Evolutionary conservation across 2,888 invertebrate genomes (phyloP).

Genomic region (Teinopalpus imperialis): DNA sequence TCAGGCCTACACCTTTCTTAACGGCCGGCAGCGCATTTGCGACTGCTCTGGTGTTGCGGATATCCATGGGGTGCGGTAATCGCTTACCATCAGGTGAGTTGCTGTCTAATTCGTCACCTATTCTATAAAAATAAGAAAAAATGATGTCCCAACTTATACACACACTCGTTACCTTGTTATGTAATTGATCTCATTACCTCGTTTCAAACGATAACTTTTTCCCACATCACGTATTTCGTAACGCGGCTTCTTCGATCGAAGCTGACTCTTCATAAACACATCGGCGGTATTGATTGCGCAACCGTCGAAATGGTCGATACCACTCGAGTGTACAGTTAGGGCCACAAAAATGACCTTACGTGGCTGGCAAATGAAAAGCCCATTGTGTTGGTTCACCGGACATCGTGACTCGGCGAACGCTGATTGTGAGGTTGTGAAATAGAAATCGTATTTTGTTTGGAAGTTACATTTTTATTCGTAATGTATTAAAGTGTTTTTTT

Average conservation of each 20-base stretch:
- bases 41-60: no score
- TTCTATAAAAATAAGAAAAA: no score
- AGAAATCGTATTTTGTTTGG: not conserved
- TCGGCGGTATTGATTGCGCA: conserved; percentile 14
- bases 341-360: conserved; percentile 28
- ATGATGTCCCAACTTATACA: no score
- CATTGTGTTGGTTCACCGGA: conserved; percentile 6
- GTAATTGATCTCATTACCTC: no score
- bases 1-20: no score
- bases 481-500: no score
- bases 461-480: not conserved
- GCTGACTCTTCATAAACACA: conserved; percentile 1
- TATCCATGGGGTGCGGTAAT: no score
- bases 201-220: no score
- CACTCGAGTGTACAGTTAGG: conserved; percentile 25
- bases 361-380: conserved; percentile 7
- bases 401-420: conserved; percentile 8
- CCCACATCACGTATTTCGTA: conserved; percentile 7
- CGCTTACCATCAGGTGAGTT: no score
- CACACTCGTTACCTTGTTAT: no score
- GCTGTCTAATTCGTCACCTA: no score
- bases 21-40: no score
- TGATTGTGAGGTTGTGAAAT: conserved; percentile 15
- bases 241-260: not conserved
- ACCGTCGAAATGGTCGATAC: not conserved